A percentile compares a stretch with the other conserved stretches of the same genome.
phyloP scores from a whole-genome alignment of 2,888 invertebrate genomes.

The Dascillus cervinus region DNA sequence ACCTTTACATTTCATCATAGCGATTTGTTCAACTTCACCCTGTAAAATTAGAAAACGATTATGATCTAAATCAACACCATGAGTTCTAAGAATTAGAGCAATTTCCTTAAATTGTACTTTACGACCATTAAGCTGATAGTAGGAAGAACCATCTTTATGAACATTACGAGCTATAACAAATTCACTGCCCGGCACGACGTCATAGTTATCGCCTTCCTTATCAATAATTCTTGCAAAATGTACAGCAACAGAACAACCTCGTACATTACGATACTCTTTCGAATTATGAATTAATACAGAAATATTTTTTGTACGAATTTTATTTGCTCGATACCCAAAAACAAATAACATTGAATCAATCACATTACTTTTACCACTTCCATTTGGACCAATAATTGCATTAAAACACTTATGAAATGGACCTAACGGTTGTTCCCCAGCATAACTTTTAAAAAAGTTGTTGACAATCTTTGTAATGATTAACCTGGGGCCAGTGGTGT shows the following conservation, averaged over 20 bases:
- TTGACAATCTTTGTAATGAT: slow-evolving; percentile 88
- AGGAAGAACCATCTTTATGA: slow-evolving; percentile 71
- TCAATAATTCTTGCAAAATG: slow-evolving; percentile 80
- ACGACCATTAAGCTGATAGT: slow-evolving; percentile 66
- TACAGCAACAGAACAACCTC: slow-evolving; percentile 78
- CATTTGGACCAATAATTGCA: slow-evolving; percentile 96
- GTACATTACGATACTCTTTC: slow-evolving; percentile 63
- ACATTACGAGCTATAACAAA: slow-evolving; percentile 84
- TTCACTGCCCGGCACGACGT: slow-evolving; percentile 68
- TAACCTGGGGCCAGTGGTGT: slow-evolving; percentile 71
- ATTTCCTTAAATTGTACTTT: slow-evolving; percentile 84
- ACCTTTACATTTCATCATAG: slow-evolving; percentile 97
- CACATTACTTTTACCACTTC: slow-evolving; percentile 98
- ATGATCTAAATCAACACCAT: slow-evolving; percentile 92
- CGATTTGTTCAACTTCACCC: slow-evolving; percentile 99
- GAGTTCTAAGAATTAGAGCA: slow-evolving; percentile 61
- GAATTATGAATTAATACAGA: slow-evolving; percentile 91
- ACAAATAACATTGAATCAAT: slow-evolving; percentile 99
- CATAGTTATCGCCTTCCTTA: slow-evolving; percentile 63
- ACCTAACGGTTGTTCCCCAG: slow-evolving; percentile 72
- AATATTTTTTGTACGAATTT: slow-evolving; percentile 93
- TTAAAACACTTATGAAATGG: slow-evolving; percentile 98
- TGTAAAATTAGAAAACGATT: slow-evolving; percentile 96
- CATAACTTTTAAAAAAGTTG: slow-evolving; percentile 95
- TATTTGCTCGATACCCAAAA: slow-evolving; percentile 92